Evolutionary conservation across 2,113 vertebrate genomes (phyloP).

Genomic region (Telmatochromis bifrenatus): DNA sequence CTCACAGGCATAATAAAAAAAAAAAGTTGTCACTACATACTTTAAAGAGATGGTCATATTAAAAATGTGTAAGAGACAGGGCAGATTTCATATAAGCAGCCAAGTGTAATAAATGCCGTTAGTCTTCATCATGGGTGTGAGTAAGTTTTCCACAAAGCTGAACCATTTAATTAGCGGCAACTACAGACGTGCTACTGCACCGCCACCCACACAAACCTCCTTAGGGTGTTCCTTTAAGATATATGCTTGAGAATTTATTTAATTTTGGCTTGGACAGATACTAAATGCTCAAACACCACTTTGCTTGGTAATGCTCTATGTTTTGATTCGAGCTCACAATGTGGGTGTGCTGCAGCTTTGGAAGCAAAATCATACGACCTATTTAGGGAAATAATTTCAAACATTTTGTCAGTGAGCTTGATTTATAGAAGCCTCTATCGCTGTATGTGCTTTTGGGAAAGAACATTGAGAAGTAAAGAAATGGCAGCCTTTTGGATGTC

Average conservation of each 20-base stretch:
- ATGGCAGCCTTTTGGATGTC: background rate
- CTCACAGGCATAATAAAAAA: background rate
- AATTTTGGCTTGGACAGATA: background rate
- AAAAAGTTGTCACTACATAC: background rate
- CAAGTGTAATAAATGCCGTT: background rate
- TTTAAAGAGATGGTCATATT: background rate
- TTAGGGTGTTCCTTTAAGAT: background rate
- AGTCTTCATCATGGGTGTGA: background rate
- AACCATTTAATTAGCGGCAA: background rate
- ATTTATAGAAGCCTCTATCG: conserved; percentile 7
- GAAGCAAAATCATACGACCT: background rate
- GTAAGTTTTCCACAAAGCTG: background rate
- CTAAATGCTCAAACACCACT: background rate
- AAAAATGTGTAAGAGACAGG: background rate
- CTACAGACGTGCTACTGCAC: background rate
- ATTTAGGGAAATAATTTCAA: background rate
- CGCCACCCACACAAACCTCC: background rate
- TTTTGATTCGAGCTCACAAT: background rate
- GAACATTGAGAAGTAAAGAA: background rate
- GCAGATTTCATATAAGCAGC: background rate
- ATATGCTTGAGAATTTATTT: background rate
- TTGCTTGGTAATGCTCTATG: background rate
- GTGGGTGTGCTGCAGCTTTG: background rate
- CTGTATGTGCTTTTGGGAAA: background rate
- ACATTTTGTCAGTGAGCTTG: conserved; percentile 1